Evolutionary conservation across 2,113 vertebrate genomes (phyloP).

Genomic region (Petromus typicus): DNA sequence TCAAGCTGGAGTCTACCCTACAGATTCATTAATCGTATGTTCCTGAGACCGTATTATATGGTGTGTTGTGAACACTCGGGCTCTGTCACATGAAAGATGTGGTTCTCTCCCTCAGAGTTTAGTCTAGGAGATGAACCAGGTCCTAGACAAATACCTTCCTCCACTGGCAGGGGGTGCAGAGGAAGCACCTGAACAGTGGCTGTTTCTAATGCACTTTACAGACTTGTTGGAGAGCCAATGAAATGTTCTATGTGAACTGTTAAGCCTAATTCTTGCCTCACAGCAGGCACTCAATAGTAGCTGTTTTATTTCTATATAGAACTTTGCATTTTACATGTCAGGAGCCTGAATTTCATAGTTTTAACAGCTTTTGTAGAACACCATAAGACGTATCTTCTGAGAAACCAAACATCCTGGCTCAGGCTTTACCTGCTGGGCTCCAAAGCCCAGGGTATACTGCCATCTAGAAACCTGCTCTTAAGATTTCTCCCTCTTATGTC

Average conservation of each 20-base stretch:
- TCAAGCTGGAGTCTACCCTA: not conserved
- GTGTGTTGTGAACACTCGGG: not conserved
- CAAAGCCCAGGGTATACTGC: not conserved
- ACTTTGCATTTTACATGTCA: not conserved
- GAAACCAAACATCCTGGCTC: not conserved
- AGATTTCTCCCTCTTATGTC: not conserved
- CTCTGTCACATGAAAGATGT: not conserved
- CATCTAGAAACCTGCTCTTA: not conserved
- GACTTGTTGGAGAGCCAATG: not conserved
- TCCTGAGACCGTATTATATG: not conserved
- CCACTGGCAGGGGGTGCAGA: not conserved
- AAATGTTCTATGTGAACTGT: not conserved
- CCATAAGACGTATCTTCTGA: not conserved
- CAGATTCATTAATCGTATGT: not conserved
- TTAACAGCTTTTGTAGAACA: not conserved
- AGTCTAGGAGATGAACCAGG: not conserved
- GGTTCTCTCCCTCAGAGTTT: not conserved
- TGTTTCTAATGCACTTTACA: not conserved
- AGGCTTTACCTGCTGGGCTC: not conserved
- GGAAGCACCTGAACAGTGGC: not conserved
- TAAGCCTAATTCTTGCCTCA: not conserved
- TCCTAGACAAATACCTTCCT: not conserved
- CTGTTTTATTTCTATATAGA: not conserved
- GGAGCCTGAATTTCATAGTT: slow-evolving; percentile 8
- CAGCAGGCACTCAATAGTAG: not conserved